phyloP scores from a whole-genome alignment of 1,140 invertebrate genomes.

The Drosophila nigrodunni region DNA sequence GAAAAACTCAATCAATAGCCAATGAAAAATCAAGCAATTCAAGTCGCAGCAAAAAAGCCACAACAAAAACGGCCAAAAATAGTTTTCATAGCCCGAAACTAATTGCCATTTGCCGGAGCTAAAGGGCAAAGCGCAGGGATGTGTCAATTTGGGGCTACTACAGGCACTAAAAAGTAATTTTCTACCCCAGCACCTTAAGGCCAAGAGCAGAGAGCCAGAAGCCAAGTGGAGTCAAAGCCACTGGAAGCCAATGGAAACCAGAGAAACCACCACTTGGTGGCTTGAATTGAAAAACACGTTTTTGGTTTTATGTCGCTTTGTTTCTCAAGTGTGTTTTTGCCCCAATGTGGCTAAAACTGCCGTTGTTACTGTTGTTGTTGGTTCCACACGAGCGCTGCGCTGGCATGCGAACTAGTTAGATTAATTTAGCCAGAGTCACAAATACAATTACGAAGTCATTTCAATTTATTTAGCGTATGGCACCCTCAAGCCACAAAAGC shows the following conservation, averaged over 20 bases:
- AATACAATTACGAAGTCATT: slow-evolving; percentile 82
- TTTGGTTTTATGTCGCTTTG: slow-evolving; percentile 78
- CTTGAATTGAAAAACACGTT: slow-evolving; percentile 75
- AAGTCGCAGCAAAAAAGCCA: slow-evolving; percentile 6
- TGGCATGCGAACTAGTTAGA: slow-evolving; percentile 79
- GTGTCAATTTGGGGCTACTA: slow-evolving; percentile 62
- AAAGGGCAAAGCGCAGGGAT: slow-evolving; percentile 30
- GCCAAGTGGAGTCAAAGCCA: not conserved
- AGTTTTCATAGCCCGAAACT: slow-evolving; percentile 36
- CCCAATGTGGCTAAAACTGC: not conserved
- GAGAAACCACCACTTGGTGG: slow-evolving; percentile 24
- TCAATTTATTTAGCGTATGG: slow-evolving; percentile 77
- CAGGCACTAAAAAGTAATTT: slow-evolving; percentile 41
- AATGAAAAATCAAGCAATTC: slow-evolving; percentile 7
- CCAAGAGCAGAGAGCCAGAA: not conserved
- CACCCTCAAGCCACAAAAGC: slow-evolving; percentile 44
- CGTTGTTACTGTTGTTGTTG: slow-evolving; percentile 41
- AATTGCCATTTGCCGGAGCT: slow-evolving; percentile 55
- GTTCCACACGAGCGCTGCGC: slow-evolving; percentile 72
- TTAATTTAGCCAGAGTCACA: slow-evolving; percentile 78
- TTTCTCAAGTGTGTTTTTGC: slow-evolving; percentile 42
- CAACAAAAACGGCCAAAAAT: slow-evolving; percentile 33
- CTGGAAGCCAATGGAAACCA: not conserved
- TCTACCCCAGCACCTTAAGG: slow-evolving; percentile 47
- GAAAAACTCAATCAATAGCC: slow-evolving; percentile 22